These are phyloP conservation scores for Willisornis vidua DNA, from an alignment of 2,113 vertebrate species.

Conservation along the genomic window DNA sequence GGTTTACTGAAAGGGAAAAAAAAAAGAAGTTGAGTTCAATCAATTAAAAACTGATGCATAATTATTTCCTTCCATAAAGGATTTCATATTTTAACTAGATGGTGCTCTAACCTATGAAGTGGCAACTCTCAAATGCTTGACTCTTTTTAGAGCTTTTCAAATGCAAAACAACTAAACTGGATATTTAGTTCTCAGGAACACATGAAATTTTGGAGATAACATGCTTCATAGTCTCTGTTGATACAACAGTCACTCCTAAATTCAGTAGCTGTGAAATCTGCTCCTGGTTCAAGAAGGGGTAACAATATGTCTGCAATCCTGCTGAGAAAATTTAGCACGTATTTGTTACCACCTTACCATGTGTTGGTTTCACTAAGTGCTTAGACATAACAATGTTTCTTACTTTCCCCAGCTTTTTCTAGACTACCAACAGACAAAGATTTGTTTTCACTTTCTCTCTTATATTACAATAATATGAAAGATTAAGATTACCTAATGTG, in stretches of 20 bases:
- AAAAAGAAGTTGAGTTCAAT: neutral
- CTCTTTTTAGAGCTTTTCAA: neutral
- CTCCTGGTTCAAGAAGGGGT: neutral
- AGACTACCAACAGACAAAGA: neutral
- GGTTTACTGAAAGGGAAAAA: neutral
- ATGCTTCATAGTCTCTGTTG: neutral
- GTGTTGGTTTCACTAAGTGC: neutral
- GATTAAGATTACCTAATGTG: neutral
- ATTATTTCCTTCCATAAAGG: neutral
- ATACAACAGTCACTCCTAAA: neutral
- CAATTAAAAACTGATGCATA: neutral
- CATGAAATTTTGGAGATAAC: neutral
- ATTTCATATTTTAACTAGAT: neutral
- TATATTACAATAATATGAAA: neutral
- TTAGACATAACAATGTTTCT: neutral
- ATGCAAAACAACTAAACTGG: neutral
- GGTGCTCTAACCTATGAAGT: neutral
- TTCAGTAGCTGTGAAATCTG: neutral
- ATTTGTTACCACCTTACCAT: neutral
- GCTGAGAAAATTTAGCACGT: neutral
- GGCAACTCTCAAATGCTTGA: neutral
- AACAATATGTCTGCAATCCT: neutral
- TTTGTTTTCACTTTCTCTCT: neutral
- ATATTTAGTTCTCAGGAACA: neutral
- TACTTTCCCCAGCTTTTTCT: neutral